Base-by-base conservation (phyloP, 2,797 vertebrate species). In the Heteromormyrus szaboi region DNA sequence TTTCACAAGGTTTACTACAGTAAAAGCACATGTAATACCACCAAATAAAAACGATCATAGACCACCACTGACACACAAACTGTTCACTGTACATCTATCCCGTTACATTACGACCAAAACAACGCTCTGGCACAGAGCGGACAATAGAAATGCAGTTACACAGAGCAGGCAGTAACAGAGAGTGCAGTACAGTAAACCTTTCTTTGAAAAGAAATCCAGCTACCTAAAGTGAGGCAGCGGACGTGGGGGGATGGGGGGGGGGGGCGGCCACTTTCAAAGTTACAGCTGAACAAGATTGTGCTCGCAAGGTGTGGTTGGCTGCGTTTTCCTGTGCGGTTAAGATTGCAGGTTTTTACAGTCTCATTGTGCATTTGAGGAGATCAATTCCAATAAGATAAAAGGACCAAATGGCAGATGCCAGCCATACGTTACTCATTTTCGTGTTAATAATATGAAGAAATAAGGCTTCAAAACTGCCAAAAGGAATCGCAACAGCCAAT, bases 241-340 rank as follows among this genome's bases (percentile, higher is more conserved):
- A 8, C 22, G 54, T n/a, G n/a, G 19, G 6, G 56, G 54, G 8
- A 22, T 22, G 59, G 89, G 19, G 41, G 88, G 88, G 89, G 19
- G 41, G 88, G 88, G 88, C 29, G 46, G 54, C 54, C 88, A 4
- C 44, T 72, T 79, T 91, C 87, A 89, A 62, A 86, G 86, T 88
- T 76, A 90, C 5, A 89, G 89, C 89, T 46, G 85, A 92, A 90
- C 88, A 46, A 89, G 91, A 92, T 93, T 93, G 91, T 92, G 91
- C 91, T 91, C 88, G 91, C 90, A 90, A 90, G 90, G 85, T 76
- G 62, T 48, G 48, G 59, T 37, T 85, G 87, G 65, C 84, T 88
- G 25, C 33, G 11, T 11, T 54, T 88, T 88, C 87, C 87, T 72
- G 89, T 72, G 17, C 65, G 51, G 89, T 51, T 85, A 44, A 53